These are phyloP conservation scores for Pterophyllum scalare DNA, from an alignment of 2,113 vertebrate genomes.

Conservation along the genomic window DNA sequence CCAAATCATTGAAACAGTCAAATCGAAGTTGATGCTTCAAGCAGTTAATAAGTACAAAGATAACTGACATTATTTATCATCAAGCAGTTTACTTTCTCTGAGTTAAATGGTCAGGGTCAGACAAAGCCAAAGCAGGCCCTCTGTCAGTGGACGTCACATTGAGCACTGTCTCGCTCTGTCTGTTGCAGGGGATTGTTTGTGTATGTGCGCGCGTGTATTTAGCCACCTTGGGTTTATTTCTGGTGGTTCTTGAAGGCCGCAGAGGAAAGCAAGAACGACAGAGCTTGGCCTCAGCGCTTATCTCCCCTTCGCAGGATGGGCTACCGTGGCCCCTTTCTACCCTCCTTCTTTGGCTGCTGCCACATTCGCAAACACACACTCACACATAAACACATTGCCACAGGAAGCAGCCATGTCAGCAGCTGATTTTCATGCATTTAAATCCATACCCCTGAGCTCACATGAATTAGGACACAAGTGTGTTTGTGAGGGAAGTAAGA, in stretches of 20 bases:
- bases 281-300: conserved; percentile 66
- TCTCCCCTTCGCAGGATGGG: conserved; percentile 71
- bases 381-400: conserved; percentile 19
- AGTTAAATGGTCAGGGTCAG: conserved; percentile 28
- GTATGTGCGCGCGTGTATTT: not conserved
- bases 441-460: conserved; percentile 37
- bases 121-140: conserved; percentile 23
- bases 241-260: conserved; percentile 60
- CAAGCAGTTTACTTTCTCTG: conserved; percentile 29
- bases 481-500: conserved; percentile 19
- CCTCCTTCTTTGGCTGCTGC: not conserved
- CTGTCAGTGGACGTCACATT: conserved; percentile 48
- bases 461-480: conserved; percentile 17
- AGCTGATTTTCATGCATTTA: conserved; percentile 56
- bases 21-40: conserved; percentile 9
- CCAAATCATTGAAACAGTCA: conserved; percentile 7
- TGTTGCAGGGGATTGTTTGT: conserved; percentile 22
- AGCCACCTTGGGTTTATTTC: conserved; percentile 48
- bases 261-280: conserved; percentile 44
- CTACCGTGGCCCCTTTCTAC: conserved; percentile 31
- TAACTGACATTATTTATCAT: conserved; percentile 35
- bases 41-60: not conserved
- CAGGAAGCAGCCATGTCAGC: conserved; percentile 56
- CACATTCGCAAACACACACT: conserved; percentile 3
- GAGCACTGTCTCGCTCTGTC: conserved; percentile 16